These are phyloP conservation scores for Zaprionus ghesquierei DNA, from an alignment of 1,140 invertebrate genomes.

Conservation along the genomic window DNA sequence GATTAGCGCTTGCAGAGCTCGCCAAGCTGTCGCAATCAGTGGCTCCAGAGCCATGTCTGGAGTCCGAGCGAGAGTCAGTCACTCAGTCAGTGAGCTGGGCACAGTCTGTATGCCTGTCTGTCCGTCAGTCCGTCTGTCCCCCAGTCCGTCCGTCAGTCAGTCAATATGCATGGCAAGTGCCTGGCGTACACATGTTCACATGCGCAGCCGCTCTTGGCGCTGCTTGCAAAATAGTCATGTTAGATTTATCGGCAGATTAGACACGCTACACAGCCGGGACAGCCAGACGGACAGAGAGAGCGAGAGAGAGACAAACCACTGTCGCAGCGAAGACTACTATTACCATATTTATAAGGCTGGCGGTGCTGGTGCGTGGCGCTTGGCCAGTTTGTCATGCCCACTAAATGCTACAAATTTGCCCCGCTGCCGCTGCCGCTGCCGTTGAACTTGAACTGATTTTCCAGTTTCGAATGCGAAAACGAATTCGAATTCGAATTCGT, in stretches of 20 bases:
- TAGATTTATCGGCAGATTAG: slow-evolving; percentile 59
- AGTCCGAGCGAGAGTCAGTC: slow-evolving; percentile 22
- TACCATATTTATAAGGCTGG: slow-evolving; percentile 71
- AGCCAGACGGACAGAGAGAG: slow-evolving; percentile 13
- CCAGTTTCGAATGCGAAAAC: background rate
- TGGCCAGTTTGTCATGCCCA: slow-evolving; percentile 67
- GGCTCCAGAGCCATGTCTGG: slow-evolving; percentile 17
- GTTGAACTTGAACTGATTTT: slow-evolving; percentile 72
- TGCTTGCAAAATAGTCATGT: slow-evolving; percentile 73
- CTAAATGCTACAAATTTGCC: slow-evolving; percentile 73
- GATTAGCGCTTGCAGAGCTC: slow-evolving; percentile 33
- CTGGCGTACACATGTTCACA: slow-evolving; percentile 71
- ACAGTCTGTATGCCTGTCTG: background rate
- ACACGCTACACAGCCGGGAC: background rate
- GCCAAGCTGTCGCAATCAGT: slow-evolving; percentile 58
- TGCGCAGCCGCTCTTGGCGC: slow-evolving; percentile 29
- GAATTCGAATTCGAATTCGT: background rate
- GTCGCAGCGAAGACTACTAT: slow-evolving; percentile 25
- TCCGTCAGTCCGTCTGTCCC: background rate
- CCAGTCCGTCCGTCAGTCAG: slow-evolving; percentile 39
- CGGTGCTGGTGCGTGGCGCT: slow-evolving; percentile 40
- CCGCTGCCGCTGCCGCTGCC: too few species aligned
- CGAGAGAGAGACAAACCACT: background rate
- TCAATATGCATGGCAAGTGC: slow-evolving; percentile 68
- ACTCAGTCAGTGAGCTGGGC: slow-evolving; percentile 36